Evolutionary conservation across 2,113 vertebrate genomes (phyloP), one percentile per base, ranked within the genome.

Genomic region (Mionectes macconnelli): DNA sequence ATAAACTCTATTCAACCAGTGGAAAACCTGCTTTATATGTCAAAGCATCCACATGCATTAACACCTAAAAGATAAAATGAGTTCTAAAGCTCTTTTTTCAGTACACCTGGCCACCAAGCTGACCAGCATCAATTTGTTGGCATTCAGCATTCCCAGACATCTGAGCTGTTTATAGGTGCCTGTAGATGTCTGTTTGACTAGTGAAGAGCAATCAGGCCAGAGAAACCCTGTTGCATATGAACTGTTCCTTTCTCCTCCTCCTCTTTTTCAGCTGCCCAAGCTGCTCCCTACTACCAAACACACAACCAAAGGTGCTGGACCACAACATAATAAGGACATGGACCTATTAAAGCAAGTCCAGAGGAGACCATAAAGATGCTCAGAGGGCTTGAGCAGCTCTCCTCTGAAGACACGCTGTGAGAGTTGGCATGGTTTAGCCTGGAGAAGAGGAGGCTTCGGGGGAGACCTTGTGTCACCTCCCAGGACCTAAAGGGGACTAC

Each of bases 241-340:
- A 14, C 63, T 40, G 18, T 52, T 60, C n/a, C 28, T 42, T 67
- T 67, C 35, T 87, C 31, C 20, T 45, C 60, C 17, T 56, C 14
- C 37, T 27, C 5, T 4, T 47, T 69, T 74, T 62, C 1, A 0
- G 11, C 35, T 66, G n/a, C 37, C 15, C 33, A 4, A 9, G 33
- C 31, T 70, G 25, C 33, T 68, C 53, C 35, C 35, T 0, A 0
- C 27, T 10, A 56, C 40, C 40, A 45, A 28, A 16, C 21, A 7
- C 49, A 23, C 1, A 1, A 11, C 20, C 5, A 2, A 21, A 42
- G 22, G 11, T 2, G 3, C 50, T 50, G 76, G 35, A 33, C 44
- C 27, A 6, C 35, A 12, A 7, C 1, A 0, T n/a, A 39, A 21
- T 30, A 39, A 60, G 45, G 69, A n/a, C 24, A 7, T 60, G 20